These are phyloP conservation scores for Zosterops hypoxanthus DNA, from an alignment of 2,113 vertebrate genomes.

Conservation along the genomic window DNA sequence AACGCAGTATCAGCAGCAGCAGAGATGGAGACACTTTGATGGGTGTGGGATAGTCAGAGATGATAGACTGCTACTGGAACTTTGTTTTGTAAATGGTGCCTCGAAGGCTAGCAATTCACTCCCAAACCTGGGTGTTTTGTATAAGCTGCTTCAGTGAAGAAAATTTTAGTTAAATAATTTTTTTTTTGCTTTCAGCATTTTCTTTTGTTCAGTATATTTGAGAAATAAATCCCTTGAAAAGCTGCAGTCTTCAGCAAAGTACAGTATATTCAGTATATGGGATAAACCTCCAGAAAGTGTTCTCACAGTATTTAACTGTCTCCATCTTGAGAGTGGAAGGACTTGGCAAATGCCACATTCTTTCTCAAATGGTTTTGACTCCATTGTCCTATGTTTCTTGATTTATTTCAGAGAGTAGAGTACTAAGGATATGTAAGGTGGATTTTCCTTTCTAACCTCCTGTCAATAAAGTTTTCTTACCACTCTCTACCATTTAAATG, in stretches of 20 bases:
- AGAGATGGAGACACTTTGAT: not conserved
- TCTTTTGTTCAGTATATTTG: not conserved
- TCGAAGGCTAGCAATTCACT: not conserved
- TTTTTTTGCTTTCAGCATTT: not conserved
- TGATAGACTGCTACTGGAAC: not conserved
- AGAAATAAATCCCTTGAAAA: not conserved
- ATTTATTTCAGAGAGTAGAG: not conserved
- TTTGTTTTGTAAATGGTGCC: not conserved
- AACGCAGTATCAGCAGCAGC: not conserved
- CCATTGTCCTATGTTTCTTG: not conserved
- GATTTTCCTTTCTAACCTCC: not conserved
- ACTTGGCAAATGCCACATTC: not conserved
- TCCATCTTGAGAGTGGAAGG: not conserved
- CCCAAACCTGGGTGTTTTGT: not conserved
- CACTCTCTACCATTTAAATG: not conserved
- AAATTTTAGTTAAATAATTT: not conserved
- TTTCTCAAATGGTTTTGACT: not conserved
- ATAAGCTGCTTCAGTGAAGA: not conserved
- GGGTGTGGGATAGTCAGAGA: not conserved
- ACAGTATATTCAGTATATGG: not conserved
- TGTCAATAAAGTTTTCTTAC: not conserved
- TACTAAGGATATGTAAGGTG: not conserved
- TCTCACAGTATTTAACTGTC: not conserved
- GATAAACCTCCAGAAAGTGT: not conserved
- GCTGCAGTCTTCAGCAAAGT: not conserved